These are phyloP conservation scores for Brachystomella parvula DNA, from an alignment of 1,140 invertebrate species.

Conservation along the genomic window DNA sequence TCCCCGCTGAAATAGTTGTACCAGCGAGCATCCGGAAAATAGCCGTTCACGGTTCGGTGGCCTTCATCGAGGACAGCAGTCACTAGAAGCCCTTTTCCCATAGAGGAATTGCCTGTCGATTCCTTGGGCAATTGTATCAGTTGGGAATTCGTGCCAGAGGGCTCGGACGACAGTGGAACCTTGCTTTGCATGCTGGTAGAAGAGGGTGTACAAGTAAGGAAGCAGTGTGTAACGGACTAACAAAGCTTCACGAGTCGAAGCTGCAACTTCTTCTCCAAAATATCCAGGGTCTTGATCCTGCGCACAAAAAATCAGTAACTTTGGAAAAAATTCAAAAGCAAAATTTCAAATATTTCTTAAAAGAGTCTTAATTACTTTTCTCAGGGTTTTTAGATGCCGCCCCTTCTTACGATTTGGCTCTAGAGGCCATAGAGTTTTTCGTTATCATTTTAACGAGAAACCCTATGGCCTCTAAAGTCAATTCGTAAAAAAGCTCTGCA, in stretches of 20 bases:
- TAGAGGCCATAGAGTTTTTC: no score
- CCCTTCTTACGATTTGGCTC: no score
- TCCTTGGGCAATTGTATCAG: constrained; percentile 35
- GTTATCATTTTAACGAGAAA: no score
- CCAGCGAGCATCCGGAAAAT: constrained; percentile 45
- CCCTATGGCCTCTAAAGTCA: no score
- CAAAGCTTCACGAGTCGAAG: constrained; percentile 39
- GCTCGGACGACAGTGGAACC: constrained; percentile 39
- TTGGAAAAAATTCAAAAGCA: constrained; percentile 5
- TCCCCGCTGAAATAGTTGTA: constrained; percentile 45
- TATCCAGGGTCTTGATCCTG: constrained; percentile 41
- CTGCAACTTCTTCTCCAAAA: constrained; percentile 37
- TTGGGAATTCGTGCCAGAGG: constrained; percentile 40
- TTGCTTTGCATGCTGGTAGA: constrained; percentile 40
- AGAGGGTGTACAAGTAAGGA: constrained; percentile 49
- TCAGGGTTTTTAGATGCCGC: no score
- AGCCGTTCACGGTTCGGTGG: constrained; percentile 39
- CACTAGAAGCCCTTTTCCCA: constrained; percentile 39
- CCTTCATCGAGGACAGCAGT: constrained; percentile 38
- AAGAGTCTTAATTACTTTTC: not conserved
- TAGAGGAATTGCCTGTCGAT: constrained; percentile 41
- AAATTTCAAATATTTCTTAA: not conserved
- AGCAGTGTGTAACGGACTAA: constrained; percentile 47
- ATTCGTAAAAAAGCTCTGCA: no score
- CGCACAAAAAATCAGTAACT: not conserved